Percentiles rank a stretch among this genome's conserved stretches.
Evolutionary conservation across 2,113 vertebrate species (phyloP).

Genomic region (Pelecanoides urinatrix): DNA sequence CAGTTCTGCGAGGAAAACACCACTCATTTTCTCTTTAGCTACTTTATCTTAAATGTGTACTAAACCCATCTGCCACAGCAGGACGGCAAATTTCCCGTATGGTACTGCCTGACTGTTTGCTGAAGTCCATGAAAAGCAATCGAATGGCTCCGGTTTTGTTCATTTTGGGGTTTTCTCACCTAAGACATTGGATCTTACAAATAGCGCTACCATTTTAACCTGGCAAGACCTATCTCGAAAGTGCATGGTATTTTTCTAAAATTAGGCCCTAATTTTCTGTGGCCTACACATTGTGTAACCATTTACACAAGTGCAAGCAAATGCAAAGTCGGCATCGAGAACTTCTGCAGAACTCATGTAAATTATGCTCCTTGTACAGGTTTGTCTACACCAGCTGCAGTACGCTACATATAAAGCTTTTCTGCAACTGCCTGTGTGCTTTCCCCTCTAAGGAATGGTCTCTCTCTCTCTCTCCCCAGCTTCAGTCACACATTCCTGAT

Average conservation of each 20-base stretch:
- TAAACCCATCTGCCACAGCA: background rate
- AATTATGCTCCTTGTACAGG: accelerated
- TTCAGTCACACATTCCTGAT: background rate
- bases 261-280: background rate
- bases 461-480: background rate
- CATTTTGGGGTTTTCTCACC: background rate
- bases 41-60: background rate
- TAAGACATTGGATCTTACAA: background rate
- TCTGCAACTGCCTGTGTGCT: background rate
- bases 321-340: accelerated
- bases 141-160: background rate
- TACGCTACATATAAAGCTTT: accelerated
- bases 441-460: accelerated
- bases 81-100: accelerated
- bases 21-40: background rate
- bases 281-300: background rate
- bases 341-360: accelerated
- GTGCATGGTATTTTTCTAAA: background rate
- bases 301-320: background rate
- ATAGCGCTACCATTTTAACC: background rate
- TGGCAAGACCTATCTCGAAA: background rate
- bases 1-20: background rate
- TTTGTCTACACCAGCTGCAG: background rate
- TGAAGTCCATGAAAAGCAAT: background rate
- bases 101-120: background rate